A percentile compares a stretch with the other conserved stretches of the same genome.
Evolutionary conservation across 1,140 invertebrate species (phyloP).

Genomic region (Bombus superbus): DNA sequence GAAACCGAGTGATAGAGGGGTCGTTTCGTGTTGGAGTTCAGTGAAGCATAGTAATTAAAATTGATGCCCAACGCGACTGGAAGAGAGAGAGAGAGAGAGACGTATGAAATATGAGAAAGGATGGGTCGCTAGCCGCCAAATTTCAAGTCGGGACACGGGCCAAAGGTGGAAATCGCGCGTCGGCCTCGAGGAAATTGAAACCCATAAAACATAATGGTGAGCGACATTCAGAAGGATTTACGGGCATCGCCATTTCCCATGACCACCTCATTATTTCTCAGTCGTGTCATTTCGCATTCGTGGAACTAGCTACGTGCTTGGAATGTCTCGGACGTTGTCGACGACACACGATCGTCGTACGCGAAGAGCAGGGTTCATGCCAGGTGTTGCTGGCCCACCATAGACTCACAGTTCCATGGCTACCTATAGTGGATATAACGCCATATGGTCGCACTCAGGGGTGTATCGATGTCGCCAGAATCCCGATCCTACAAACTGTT

Average conservation of each 20-base stretch:
- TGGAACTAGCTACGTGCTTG: conserved; percentile 42
- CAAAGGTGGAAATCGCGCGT: conserved; percentile 44
- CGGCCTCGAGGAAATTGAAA: conserved; percentile 62
- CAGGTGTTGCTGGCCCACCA: conserved; percentile 31
- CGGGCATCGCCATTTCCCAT: conserved; percentile 52
- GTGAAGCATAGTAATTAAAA: conserved; percentile 40
- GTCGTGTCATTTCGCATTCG: conserved; percentile 58
- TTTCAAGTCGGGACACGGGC: conserved; percentile 20
- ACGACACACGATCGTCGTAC: conserved; percentile 9
- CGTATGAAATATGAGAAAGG: conserved; percentile 48
- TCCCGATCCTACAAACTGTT: conserved; percentile 14
- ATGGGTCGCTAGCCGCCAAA: conserved; percentile 31
- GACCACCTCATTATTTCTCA: conserved; percentile 60
- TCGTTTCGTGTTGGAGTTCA: not conserved
- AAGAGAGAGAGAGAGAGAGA: not conserved
- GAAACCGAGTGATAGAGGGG: not conserved
- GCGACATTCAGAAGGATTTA: conserved; percentile 61
- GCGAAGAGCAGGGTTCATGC: not conserved
- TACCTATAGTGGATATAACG: not conserved
- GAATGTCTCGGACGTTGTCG: conserved; percentile 6
- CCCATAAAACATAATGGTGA: conserved; percentile 64
- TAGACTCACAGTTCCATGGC: not conserved
- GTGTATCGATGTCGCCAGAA: conserved; percentile 1
- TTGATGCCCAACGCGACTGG: not conserved
- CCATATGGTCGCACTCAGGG: conserved; percentile 34